A percentile compares a stretch with the other conserved stretches of the same genome.
Conservation (phyloP, 2,113 vertebrate genomes). For the Columba livia region DNA sequence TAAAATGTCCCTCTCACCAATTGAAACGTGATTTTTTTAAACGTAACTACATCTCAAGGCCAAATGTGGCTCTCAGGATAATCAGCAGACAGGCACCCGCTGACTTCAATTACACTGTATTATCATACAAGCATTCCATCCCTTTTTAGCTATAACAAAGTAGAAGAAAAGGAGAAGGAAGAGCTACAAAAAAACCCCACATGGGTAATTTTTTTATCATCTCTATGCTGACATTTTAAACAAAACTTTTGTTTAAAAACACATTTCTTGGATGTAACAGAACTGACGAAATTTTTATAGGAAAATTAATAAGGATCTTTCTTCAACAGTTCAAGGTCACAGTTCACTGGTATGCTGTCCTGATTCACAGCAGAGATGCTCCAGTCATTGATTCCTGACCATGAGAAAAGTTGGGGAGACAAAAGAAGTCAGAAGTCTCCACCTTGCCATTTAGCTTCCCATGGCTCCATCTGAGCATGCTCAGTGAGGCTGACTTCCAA, state of each 20-base stretch:
- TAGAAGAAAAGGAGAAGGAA: neutral
- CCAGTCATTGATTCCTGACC: neutral
- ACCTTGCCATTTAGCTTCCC: neutral
- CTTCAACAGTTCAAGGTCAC: neutral
- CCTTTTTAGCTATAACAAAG: neutral
- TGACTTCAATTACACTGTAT: neutral
- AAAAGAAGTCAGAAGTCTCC: neutral
- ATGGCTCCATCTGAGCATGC: accelerated
- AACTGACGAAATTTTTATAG: neutral
- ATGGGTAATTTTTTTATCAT: neutral
- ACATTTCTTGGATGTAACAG: neutral
- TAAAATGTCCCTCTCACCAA: neutral
- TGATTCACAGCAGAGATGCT: neutral
- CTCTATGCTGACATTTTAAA: neutral
- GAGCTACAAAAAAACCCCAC: neutral
- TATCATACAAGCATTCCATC: neutral
- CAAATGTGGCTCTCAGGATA: neutral
- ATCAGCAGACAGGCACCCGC: neutral
- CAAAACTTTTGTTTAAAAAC: neutral
- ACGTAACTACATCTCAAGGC: neutral
- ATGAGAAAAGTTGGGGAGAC: neutral
- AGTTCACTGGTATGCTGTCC: neutral
- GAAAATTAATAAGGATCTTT: neutral
- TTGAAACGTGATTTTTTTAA: neutral
- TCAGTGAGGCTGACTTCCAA: neutral